Evolutionary conservation across 2,888 invertebrate genomes (phyloP), one percentile per base, ranked within the genome.

Genomic region (Pheosia gnoma): DNA sequence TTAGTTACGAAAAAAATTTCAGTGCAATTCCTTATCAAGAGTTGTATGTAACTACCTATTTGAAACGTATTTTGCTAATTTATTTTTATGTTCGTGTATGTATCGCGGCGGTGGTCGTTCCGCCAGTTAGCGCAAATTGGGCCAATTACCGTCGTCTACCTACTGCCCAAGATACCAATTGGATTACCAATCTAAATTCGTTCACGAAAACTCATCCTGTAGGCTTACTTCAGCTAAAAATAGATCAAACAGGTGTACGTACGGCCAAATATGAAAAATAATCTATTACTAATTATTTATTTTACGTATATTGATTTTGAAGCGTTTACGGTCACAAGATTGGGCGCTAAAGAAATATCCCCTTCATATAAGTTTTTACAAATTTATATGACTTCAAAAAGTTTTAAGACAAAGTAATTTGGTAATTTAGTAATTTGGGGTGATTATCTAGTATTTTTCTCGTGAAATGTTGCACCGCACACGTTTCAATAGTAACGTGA

Each of bases 81-180:
- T 70, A 64, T 70, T 70, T 73, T 70, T 67, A 75, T 74, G 68
- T 69, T 67, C 63, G 59, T 70, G 68, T 72, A 72, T 67, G 69
- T 75, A 71, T 73, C 74, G 74, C 72, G 65, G 71, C 77, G 80
- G 78, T 79, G 81, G 80, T 79, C 82, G 76, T 80, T 75, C 74
- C 74, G 79, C 79, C 81, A 80, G 84, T 84, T 86, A 85, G 78
- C 82, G 75, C 81, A 84, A 88, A 87, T 87, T 87, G 86, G 75
- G 71, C 78, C 83, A 85, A 87, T 86, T 88, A 84, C 79, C 79
- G 72, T 71, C 80, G 67, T 76, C 77, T 80, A 75, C 81, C 77
- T 80, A 76, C 82, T 74, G 67, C 74, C 70, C 81, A 77, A 82
- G 78, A 81, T 75, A 82, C 80, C 84, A 86, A 86, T 85, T 86